These are phyloP conservation scores for Reinhardtius hippoglossoides DNA, from an alignment of 2,113 vertebrate genomes.

Conservation along the genomic window DNA sequence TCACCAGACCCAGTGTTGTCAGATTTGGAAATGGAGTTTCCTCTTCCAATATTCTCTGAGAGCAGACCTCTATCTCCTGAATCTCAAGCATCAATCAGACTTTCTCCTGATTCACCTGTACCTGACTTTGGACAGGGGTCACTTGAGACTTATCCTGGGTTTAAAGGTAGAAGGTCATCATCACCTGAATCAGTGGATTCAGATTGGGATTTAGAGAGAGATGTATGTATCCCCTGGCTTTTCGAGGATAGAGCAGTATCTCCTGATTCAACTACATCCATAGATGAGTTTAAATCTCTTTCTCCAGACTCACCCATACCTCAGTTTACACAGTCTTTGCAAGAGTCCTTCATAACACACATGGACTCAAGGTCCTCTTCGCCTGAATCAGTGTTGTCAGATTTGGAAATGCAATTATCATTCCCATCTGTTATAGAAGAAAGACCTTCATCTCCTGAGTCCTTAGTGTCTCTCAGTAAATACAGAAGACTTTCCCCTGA, in stretches of 20 bases:
- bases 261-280: constrained; percentile 47
- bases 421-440: constrained; percentile 12
- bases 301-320: constrained; percentile 68
- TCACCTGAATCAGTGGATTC: constrained; percentile 64
- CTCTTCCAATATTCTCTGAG: not conserved
- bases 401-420: constrained; percentile 18
- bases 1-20: constrained; percentile 56
- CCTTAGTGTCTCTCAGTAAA: constrained; percentile 2
- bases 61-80: constrained; percentile 53
- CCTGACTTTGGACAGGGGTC: constrained; percentile 26
- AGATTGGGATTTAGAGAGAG: constrained; percentile 27
- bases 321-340: constrained; percentile 28
- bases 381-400: constrained; percentile 21
- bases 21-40: constrained; percentile 34
- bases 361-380: constrained; percentile 19
- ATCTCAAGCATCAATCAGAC: constrained; percentile 13
- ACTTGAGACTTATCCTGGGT: not conserved
- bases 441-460: constrained; percentile 45
- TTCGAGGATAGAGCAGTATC: constrained; percentile 38
- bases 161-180: not conserved
- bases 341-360: not conserved
- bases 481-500: constrained; percentile 45
- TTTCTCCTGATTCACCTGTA: constrained; percentile 55
- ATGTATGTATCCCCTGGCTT: constrained; percentile 49
- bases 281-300: constrained; percentile 42